phyloP scores from a whole-genome alignment of 35 echinoderm and acorn worm genomes.

The Ophiothrix spiculata region DNA sequence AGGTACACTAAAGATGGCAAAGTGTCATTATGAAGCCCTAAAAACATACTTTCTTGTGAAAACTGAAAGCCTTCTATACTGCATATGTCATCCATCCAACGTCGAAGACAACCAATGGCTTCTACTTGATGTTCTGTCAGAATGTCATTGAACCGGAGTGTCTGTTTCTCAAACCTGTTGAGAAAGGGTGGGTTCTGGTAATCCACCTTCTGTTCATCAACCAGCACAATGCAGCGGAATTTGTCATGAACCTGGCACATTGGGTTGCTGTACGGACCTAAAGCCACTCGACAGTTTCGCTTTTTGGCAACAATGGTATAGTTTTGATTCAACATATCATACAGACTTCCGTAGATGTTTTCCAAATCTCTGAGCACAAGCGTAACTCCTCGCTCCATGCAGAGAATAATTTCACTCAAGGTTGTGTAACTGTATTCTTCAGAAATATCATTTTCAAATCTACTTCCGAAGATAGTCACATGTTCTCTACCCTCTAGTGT shows the following conservation, averaged over 20 bases:
- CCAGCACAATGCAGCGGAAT: slow-evolving; percentile 30
- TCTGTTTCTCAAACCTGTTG: slow-evolving; percentile 42
- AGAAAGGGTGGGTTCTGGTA: slow-evolving; percentile 33
- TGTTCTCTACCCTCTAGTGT: slow-evolving; percentile 4
- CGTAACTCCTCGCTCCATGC: slow-evolving; percentile 33
- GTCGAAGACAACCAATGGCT: neutral
- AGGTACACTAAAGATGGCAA: slow-evolving; percentile 20
- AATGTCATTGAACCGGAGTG: slow-evolving; percentile 24
- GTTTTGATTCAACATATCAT: slow-evolving; percentile 49
- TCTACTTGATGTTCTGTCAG: neutral
- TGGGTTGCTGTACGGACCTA: slow-evolving; percentile 42
- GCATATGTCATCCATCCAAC: slow-evolving; percentile 31
- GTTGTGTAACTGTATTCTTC: slow-evolving; percentile 37
- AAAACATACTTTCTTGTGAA: slow-evolving; percentile 16
- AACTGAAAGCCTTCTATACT: slow-evolving; percentile 19
- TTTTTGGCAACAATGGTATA: slow-evolving; percentile 38
- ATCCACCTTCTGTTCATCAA: slow-evolving; percentile 39
- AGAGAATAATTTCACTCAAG: slow-evolving; percentile 39
- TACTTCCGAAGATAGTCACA: slow-evolving; percentile 34
- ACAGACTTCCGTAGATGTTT: slow-evolving; percentile 35
- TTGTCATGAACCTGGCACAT: slow-evolving; percentile 38
- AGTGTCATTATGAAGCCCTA: slow-evolving; percentile 29
- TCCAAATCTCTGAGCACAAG: slow-evolving; percentile 36
- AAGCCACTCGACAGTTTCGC: slow-evolving; percentile 26
- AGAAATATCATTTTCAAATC: slow-evolving; percentile 44